Evolutionary conservation across 2,113 vertebrate species (phyloP).

Genomic region (Aegotheles bennettii): DNA sequence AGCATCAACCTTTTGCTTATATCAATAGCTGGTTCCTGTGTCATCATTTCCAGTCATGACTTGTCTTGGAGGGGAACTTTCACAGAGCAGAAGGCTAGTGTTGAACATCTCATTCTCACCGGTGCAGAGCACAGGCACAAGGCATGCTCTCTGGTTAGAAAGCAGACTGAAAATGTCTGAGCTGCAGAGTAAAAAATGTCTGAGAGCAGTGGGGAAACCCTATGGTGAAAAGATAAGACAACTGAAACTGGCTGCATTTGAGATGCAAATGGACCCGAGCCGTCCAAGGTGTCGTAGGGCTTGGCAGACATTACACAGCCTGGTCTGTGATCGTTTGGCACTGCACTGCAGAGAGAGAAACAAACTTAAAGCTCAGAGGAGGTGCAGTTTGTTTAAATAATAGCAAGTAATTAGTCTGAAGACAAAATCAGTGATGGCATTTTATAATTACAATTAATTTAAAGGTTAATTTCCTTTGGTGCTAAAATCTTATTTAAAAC

Average conservation of each 20-base stretch:
- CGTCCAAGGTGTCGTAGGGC: background rate
- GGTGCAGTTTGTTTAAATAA: constrained; percentile 78
- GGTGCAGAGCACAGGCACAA: background rate
- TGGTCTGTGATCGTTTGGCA: background rate
- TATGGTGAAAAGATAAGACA: background rate
- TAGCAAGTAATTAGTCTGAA: constrained; percentile 79
- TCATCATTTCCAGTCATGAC: background rate
- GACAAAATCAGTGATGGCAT: constrained; percentile 79
- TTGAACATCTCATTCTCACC: background rate
- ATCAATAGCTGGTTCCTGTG: background rate
- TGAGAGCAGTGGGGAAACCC: background rate
- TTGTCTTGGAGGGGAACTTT: background rate
- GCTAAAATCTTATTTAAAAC: constrained; percentile 84
- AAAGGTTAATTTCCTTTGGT: constrained; percentile 84
- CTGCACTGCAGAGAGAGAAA: constrained; percentile 26
- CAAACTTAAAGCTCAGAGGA: constrained; percentile 72
- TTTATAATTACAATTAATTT: constrained; percentile 84
- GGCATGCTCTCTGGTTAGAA: background rate
- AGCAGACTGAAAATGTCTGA: background rate
- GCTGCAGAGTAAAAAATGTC: background rate
- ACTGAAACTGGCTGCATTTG: background rate
- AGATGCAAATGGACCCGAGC: constrained; percentile 11
- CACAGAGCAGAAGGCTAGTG: background rate
- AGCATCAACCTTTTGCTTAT: background rate
- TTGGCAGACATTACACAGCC: background rate